Conservation (phyloP, 2,113 vertebrate species). For the Anseranas semipalmata region DNA sequence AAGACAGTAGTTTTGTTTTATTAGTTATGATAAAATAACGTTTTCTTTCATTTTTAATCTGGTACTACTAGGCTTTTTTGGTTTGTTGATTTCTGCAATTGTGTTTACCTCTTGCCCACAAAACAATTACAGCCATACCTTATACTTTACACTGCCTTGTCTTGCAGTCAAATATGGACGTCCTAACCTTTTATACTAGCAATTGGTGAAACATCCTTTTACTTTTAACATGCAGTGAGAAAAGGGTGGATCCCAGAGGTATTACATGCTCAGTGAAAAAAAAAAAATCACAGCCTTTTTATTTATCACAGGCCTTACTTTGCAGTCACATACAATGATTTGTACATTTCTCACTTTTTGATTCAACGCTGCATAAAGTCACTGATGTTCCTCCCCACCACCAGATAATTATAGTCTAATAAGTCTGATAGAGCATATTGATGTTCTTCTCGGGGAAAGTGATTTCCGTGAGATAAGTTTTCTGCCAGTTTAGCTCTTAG, state of each 20-base stretch:
- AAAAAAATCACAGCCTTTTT: not conserved
- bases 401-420: not conserved
- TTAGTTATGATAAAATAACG: not conserved
- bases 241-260: not conserved
- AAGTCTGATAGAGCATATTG: not conserved
- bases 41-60: not conserved
- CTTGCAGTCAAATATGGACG: not conserved
- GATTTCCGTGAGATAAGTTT: not conserved
- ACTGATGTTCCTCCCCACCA: not conserved
- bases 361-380: not conserved
- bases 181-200: conserved; percentile 5
- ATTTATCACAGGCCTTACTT: not conserved
- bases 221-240: not conserved
- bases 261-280: not conserved
- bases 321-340: not conserved
- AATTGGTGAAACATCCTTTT: not conserved
- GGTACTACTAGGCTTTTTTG: not conserved
- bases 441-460: not conserved
- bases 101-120: not conserved
- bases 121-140: not conserved
- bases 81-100: not conserved
- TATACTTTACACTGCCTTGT: not conserved
- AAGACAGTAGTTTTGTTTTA: not conserved
- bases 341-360: not conserved
- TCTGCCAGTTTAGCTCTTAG: not conserved